phyloP scores from a whole-genome alignment of 2,797 vertebrate genomes.

The Aphelocoma californica region DNA sequence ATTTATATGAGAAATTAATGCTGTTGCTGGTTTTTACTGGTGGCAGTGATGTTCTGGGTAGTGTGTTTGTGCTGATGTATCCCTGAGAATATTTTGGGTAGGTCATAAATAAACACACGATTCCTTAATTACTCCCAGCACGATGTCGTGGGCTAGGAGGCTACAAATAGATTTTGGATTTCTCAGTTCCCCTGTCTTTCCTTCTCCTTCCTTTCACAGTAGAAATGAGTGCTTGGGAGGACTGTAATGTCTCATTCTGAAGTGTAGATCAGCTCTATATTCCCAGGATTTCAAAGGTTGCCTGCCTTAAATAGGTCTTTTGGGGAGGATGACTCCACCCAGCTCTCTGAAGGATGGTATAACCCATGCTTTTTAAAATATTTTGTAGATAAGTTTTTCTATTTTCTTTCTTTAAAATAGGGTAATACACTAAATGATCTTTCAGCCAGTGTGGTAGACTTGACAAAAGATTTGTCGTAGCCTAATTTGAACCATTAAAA shows the following conservation, averaged over 20 bases:
- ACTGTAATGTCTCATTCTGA: neutral
- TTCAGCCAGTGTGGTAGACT: neutral
- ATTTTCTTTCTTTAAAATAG: neutral
- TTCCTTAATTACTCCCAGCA: neutral
- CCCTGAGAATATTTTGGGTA: neutral
- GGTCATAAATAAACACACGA: neutral
- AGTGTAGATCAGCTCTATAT: neutral
- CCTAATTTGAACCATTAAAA: neutral
- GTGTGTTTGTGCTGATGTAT: neutral
- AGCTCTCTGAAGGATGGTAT: neutral
- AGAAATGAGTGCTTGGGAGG: neutral
- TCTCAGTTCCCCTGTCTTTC: neutral
- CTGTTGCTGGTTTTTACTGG: neutral
- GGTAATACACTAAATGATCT: neutral
- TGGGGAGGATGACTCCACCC: neutral
- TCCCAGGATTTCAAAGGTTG: neutral
- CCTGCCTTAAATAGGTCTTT: neutral
- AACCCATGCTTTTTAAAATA: neutral
- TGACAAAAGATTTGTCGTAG: neutral
- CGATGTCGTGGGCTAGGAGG: neutral
- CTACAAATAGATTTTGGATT: neutral
- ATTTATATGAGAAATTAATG: neutral
- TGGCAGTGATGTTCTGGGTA: neutral
- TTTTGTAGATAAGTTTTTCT: neutral
- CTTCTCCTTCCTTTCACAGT: neutral